These are phyloP conservation scores for Desmodus rotundus DNA, from an alignment of 2,113 vertebrate genomes.

Conservation along the genomic window DNA sequence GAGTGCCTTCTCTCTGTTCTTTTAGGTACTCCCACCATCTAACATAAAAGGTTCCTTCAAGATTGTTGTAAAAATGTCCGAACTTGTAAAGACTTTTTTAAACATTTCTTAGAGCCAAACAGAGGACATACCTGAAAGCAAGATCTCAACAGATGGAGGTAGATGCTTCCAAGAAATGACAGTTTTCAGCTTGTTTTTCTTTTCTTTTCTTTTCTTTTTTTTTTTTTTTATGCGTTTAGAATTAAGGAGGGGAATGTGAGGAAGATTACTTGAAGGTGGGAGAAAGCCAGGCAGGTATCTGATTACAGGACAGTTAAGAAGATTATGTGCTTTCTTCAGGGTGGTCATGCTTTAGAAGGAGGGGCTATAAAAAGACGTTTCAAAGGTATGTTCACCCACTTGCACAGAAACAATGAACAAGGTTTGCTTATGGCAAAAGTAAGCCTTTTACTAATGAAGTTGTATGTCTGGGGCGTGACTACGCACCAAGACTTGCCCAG, in stretches of 20 bases:
- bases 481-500: neutral
- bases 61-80: neutral
- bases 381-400: neutral
- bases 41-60: neutral
- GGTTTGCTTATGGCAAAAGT: neutral
- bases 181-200: neutral
- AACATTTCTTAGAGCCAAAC: neutral
- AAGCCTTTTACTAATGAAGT: neutral
- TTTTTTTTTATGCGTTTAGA: neutral
- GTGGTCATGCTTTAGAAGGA: neutral
- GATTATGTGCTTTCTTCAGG: neutral
- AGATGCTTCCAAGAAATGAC: neutral
- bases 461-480: neutral
- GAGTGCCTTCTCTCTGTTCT: neutral
- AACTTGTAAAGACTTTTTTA: neutral
- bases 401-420: neutral
- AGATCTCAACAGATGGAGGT: neutral
- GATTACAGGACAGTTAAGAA: neutral
- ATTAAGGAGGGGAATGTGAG: neutral
- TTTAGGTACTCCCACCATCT: neutral
- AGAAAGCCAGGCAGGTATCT: neutral
- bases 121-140: neutral
- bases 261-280: neutral
- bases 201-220: no score
- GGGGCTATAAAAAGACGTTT: neutral